These are phyloP conservation scores for Melolontha melolontha DNA, from an alignment of 2,888 invertebrate species.

Conservation along the genomic window DNA sequence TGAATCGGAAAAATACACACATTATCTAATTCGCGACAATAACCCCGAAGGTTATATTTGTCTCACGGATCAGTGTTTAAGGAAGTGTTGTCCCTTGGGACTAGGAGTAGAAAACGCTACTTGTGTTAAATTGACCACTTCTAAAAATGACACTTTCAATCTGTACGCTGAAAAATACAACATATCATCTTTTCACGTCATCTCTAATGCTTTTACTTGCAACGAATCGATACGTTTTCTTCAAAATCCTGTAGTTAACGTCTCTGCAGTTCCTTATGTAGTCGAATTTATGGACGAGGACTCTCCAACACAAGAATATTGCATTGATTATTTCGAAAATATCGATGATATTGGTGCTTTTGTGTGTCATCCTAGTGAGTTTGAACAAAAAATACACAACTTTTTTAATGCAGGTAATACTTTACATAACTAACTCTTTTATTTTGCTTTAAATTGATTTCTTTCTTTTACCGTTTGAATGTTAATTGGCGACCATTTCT, in stretches of 20 bases:
- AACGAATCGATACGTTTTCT: slow-evolving; percentile 39
- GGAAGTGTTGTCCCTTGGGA: slow-evolving; percentile 45
- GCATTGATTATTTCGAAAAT: slow-evolving; percentile 45
- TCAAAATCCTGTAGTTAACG: slow-evolving; percentile 31
- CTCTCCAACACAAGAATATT: slow-evolving; percentile 34
- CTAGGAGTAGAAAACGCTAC: slow-evolving; percentile 37
- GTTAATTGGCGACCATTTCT: too few relatives aligned
- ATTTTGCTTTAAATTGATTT: too few relatives aligned
- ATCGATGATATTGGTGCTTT: slow-evolving; percentile 37
- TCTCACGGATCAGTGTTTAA: slow-evolving; percentile 42
- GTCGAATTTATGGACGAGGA: slow-evolving; percentile 15
- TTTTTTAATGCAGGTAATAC: slow-evolving; percentile 42
- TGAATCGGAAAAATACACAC: slow-evolving; percentile 42
- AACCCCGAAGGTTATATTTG: slow-evolving; percentile 46
- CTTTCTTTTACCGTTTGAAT: too few relatives aligned
- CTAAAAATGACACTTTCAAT: slow-evolving; percentile 37
- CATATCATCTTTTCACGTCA: slow-evolving; percentile 37
- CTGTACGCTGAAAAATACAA: slow-evolving; percentile 36
- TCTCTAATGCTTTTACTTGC: slow-evolving; percentile 30
- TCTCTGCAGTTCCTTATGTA: slow-evolving; percentile 30
- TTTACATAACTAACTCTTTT: background rate
- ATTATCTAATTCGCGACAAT: slow-evolving; percentile 42
- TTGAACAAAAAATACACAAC: slow-evolving; percentile 21
- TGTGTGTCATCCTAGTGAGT: slow-evolving; percentile 27
- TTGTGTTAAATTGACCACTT: slow-evolving; percentile 33